A percentile compares a stretch with the other conserved stretches of the same genome.
phyloP scores from a whole-genome alignment of 2,888 invertebrate species.

The Noctuana brunneofusca region DNA sequence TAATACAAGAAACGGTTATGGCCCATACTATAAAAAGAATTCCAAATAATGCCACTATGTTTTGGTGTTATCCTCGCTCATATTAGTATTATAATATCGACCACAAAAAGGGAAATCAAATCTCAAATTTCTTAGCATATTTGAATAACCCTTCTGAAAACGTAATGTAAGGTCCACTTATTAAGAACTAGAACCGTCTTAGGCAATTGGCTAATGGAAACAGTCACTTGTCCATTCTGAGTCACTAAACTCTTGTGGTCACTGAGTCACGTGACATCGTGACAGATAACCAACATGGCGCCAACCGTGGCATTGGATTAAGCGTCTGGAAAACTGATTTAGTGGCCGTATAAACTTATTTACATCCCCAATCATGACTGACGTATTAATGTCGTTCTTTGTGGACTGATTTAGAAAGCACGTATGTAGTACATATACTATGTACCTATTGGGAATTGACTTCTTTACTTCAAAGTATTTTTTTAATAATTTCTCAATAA shows the following conservation, averaged over 20 bases:
- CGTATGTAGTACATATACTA: too few species aligned
- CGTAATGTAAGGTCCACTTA: not conserved
- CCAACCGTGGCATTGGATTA: conserved; percentile 28
- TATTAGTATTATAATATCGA: too few species aligned
- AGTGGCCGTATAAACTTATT: conserved; percentile 27
- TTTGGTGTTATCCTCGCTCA: too few species aligned
- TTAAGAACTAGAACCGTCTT: not conserved
- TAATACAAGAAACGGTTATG: too few species aligned
- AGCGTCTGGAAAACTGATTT: conserved; percentile 31
- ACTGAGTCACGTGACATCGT: conserved; percentile 58
- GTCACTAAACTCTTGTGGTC: conserved; percentile 55
- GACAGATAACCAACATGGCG: conserved; percentile 34
- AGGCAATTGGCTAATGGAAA: conserved; percentile 23
- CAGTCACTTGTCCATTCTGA: conserved; percentile 43
- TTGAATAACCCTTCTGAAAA: too few species aligned
- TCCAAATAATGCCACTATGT: too few species aligned
- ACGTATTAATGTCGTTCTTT: conserved; percentile 17
- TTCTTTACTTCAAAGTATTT: not conserved
- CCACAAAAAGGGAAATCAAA: too few species aligned
- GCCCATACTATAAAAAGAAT: too few species aligned
- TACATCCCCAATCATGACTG: conserved; percentile 15
- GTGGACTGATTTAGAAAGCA: conserved; percentile 1
- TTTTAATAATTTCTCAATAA: too few species aligned
- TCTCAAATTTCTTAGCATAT: not conserved
- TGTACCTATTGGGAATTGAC: not conserved